phyloP scores from a whole-genome alignment of 2,113 vertebrate species.

The Myrmophylax atrothorax region DNA sequence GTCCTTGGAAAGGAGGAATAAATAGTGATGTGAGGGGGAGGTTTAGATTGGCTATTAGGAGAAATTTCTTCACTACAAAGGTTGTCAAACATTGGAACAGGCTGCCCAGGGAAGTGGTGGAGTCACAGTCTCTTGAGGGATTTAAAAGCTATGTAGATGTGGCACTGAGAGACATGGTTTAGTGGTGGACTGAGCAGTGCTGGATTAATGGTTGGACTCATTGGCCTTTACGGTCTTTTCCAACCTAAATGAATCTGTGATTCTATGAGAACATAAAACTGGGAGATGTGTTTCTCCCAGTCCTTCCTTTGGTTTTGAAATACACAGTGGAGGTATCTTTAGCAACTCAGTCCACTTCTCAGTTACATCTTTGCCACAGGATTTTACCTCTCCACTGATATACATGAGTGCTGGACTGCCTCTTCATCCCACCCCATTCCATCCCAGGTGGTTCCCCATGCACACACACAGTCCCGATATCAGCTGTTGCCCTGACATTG shows the following conservation, averaged over 20 bases:
- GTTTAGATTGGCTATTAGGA: not conserved
- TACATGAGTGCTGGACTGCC: not conserved
- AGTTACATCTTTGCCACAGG: not conserved
- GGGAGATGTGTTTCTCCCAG: not conserved
- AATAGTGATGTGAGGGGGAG: not conserved
- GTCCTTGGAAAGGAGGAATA: not conserved
- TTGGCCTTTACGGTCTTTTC: not conserved
- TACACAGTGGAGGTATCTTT: not conserved
- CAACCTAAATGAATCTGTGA: not conserved
- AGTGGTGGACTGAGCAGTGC: not conserved
- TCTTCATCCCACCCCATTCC: not conserved
- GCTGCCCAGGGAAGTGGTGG: not conserved
- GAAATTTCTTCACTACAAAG: not conserved
- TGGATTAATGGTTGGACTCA: not conserved
- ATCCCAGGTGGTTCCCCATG: not conserved
- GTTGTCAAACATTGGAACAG: not conserved
- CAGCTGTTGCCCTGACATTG: not conserved
- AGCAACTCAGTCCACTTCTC: not conserved
- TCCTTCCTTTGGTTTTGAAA: not conserved
- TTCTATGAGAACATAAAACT: not conserved
- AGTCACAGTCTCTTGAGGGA: not conserved
- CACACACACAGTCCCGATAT: accelerated
- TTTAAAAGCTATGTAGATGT: not conserved
- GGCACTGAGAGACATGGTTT: not conserved
- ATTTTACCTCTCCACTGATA: not conserved